Evolutionary conservation across 2,113 vertebrate species (phyloP).

Genomic region (zebrafish (Danio rerio)): GRCz12tu NC_133193.1:22267001-22267500

Average conservation of each 20-base stretch:
- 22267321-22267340: background rate
- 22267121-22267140: conserved; percentile 41
- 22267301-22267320: conserved; percentile 23
- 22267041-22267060: conserved; percentile 9
- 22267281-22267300: conserved; percentile 19
- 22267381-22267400: conserved; percentile 14
- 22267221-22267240: conserved; percentile 20
- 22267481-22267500: no score
- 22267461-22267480: no score
- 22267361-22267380: background rate
- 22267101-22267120: conserved; percentile 17
- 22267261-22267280: conserved; percentile 24
- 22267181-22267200: conserved; percentile 39
- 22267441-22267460: no score
- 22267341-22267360: conserved; percentile 17
- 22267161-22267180: conserved; percentile 62
- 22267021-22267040: conserved; percentile 19
- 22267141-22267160: conserved; percentile 66
- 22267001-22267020: conserved; percentile 37
- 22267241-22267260: conserved; percentile 31
- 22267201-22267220: conserved; percentile 19
- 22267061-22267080: conserved; percentile 34
- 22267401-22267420: background rate
- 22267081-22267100: conserved; percentile 26
- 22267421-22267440: no score